A percentile compares a stretch with the other conserved stretches of the same genome.
phyloP scores from a whole-genome alignment of 2,797 vertebrate species.

The Helicolenus hilgendorfi region DNA sequence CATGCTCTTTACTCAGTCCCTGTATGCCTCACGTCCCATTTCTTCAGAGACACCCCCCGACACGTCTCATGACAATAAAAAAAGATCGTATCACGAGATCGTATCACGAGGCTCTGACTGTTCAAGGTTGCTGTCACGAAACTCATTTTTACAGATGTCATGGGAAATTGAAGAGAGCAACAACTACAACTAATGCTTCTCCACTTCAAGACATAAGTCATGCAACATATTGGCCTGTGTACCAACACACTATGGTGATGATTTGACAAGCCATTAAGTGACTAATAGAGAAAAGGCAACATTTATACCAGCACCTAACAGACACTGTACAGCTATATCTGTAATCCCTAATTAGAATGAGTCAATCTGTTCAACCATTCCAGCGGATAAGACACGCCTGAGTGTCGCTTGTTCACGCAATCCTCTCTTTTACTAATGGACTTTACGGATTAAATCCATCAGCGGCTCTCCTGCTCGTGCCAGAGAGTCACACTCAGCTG shows the following conservation, averaged over 20 bases:
- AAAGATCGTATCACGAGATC: not conserved
- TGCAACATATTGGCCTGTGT: not conserved
- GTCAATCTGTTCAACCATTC: slow-evolving; percentile 26
- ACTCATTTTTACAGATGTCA: slow-evolving; percentile 15
- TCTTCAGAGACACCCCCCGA: not conserved
- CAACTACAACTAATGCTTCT: not conserved
- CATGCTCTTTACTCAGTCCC: slow-evolving; percentile 4
- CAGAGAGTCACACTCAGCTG: slow-evolving; percentile 22
- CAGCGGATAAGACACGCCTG: slow-evolving; percentile 16
- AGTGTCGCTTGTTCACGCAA: not conserved
- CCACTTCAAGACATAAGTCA: slow-evolving; percentile 11
- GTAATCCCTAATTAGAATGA: slow-evolving; percentile 45
- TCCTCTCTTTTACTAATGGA: slow-evolving; percentile 35
- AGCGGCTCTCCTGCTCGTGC: slow-evolving; percentile 2
- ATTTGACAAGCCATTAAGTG: not conserved
- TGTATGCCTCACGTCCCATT: not conserved
- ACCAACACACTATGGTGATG: not conserved
- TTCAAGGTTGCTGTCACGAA: slow-evolving; percentile 20
- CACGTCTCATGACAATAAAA: not conserved
- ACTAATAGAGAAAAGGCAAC: not conserved
- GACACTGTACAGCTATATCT: not conserved
- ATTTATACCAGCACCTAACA: not conserved
- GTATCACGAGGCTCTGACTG: not conserved
- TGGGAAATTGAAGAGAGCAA: not conserved
- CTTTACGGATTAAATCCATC: slow-evolving; percentile 40